phyloP scores from a whole-genome alignment of 2,888 invertebrate genomes.

The Cantharis nigra region DNA sequence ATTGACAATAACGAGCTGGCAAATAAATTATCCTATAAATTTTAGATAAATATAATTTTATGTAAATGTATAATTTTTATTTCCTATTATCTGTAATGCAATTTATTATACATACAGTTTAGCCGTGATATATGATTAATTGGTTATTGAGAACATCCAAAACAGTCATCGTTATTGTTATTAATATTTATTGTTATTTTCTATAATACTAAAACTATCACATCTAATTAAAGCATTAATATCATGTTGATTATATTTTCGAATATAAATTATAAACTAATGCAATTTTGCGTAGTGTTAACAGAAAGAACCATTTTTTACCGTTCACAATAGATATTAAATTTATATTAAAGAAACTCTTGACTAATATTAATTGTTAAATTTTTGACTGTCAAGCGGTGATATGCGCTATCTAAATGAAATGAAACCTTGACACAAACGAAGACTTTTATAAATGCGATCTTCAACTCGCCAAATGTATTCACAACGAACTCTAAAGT shows the following conservation, averaged over 20 bases:
- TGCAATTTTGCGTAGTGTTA: neutral
- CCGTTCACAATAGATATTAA: neutral
- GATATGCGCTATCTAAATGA: constrained; percentile 32
- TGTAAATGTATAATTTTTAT: neutral
- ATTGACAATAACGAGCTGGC: neutral
- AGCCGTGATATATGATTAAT: neutral
- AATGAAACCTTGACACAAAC: constrained; percentile 27
- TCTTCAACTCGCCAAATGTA: constrained; percentile 42
- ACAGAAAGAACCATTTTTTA: neutral
- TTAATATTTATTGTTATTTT: neutral
- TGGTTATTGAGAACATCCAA: neutral
- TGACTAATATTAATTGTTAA: constrained; percentile 27
- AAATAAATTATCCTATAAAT: neutral
- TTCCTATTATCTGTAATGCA: neutral
- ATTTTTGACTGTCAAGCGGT: constrained; percentile 27
- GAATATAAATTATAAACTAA: neutral
- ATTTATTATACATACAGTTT: neutral
- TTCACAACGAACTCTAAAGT: constrained; percentile 41
- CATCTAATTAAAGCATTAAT: neutral
- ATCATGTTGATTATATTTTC: neutral
- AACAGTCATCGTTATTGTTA: neutral
- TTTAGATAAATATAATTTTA: neutral
- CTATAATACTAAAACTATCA: neutral
- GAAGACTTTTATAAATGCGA: constrained; percentile 43
- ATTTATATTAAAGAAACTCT: neutral